phyloP scores from a whole-genome alignment of 2,888 invertebrate species.

The Uropetala carovei region DNA sequence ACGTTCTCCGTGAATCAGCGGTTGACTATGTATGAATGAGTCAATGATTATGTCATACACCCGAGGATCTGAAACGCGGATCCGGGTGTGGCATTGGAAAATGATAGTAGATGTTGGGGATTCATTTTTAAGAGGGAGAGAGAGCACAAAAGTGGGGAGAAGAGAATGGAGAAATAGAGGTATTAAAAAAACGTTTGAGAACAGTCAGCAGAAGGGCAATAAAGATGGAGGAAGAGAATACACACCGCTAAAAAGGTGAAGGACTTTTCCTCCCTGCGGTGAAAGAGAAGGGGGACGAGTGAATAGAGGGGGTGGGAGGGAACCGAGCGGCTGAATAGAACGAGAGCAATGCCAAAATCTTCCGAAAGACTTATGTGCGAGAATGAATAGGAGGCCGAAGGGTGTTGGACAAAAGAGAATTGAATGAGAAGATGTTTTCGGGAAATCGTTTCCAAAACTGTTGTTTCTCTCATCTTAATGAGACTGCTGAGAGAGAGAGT shows the following conservation, averaged over 20 bases:
- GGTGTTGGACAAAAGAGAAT: too few species aligned
- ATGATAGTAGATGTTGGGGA: not conserved
- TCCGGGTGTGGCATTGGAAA: not conserved
- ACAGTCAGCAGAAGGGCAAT: constrained; percentile 8
- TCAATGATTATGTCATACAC: not conserved
- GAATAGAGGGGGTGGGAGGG: too few species aligned
- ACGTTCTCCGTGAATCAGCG: too few species aligned
- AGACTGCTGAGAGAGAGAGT: too few species aligned
- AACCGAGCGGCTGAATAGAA: too few species aligned
- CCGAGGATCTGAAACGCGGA: not conserved
- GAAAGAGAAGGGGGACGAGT: not conserved
- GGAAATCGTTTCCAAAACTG: too few species aligned
- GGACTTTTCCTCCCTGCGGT: not conserved
- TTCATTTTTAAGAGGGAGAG: not conserved
- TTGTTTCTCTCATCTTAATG: too few species aligned
- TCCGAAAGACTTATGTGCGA: too few species aligned
- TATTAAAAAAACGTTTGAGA: not conserved
- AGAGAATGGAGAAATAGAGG: not conserved
- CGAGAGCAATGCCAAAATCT: too few species aligned
- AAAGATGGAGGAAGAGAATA: not conserved
- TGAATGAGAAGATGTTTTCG: too few species aligned
- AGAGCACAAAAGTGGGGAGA: too few species aligned
- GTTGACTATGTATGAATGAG: not conserved
- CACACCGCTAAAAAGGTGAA: constrained; percentile 22
- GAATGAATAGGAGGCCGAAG: too few species aligned